These are phyloP conservation scores for Pelobates cultripes DNA, from an alignment of 2,797 vertebrate genomes.

Conservation along the genomic window DNA sequence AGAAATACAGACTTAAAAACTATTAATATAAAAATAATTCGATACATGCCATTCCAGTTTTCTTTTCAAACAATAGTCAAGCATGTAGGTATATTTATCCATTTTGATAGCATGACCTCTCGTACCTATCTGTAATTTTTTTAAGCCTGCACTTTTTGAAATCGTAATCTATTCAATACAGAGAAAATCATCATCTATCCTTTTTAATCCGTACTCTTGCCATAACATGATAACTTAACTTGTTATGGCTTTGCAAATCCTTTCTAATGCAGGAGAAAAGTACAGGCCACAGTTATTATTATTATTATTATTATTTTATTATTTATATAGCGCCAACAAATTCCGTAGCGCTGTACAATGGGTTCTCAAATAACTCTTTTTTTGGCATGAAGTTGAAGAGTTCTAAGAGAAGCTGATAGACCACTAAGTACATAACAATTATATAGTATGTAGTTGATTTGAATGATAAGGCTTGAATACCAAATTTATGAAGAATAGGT, in stretches of 20 bases:
- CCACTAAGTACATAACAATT: neutral
- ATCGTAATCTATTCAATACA: neutral
- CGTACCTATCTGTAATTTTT: neutral
- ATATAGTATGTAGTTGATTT: neutral
- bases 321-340: no score
- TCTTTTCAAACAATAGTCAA: no score
- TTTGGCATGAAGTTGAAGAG: neutral
- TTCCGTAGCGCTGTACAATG: no score
- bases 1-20: no score
- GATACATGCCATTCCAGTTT: no score
- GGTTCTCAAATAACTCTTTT: neutral
- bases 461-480: neutral
- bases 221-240: neutral
- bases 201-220: neutral
- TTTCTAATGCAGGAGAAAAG: no score
- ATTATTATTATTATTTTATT: no score
- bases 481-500: conserved; percentile 16
- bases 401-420: neutral
- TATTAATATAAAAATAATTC: no score
- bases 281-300: no score
- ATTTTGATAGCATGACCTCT: neutral
- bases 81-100: neutral
- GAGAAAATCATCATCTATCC: neutral
- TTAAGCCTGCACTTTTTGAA: neutral
- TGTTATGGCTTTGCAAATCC: neutral